Evolutionary conservation across 2,888 invertebrate species (phyloP).

Genomic region (Ernsta delagoae): DNA sequence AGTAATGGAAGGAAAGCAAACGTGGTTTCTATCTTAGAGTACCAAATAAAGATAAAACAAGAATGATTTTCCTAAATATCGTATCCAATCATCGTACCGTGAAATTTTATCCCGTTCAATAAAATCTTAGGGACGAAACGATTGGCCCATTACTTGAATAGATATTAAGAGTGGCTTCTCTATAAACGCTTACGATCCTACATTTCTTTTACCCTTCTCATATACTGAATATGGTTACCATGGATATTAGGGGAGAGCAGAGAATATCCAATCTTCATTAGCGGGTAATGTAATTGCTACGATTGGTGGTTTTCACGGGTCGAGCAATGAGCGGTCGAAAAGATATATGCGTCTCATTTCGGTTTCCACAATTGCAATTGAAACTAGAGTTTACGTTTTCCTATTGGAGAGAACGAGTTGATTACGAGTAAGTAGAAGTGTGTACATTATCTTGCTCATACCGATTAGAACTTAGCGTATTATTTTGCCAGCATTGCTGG

Average conservation of each 20-base stretch:
- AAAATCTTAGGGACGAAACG: conserved; percentile 15
- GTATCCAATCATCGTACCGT: not conserved
- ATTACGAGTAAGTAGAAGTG: too few species aligned
- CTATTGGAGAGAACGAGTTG: not conserved
- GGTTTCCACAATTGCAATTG: conserved; percentile 13
- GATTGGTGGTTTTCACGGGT: conserved; percentile 30
- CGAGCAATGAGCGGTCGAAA: conserved; percentile 30
- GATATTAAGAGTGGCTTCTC: not conserved
- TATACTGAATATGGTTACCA: conserved; percentile 11
- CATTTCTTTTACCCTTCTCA: conserved; percentile 1
- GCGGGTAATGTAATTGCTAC: conserved; percentile 25
- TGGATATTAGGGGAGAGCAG: not conserved
- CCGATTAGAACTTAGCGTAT: too few species aligned
- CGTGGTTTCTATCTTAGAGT: too few species aligned
- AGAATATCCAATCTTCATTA: conserved; percentile 34
- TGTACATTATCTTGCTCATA: too few species aligned
- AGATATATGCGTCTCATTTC: conserved; percentile 24
- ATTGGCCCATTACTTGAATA: conserved; percentile 9
- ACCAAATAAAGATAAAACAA: too few species aligned
- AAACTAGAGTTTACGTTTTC: conserved; percentile 10
- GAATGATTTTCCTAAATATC: not conserved
- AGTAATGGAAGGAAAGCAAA: too few species aligned
- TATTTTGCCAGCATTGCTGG: not conserved
- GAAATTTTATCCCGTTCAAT: conserved; percentile 6
- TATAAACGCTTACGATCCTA: conserved; percentile 2